phyloP scores from a whole-genome alignment of 2,888 invertebrate species.

The Glaucopsyche alexis region DNA sequence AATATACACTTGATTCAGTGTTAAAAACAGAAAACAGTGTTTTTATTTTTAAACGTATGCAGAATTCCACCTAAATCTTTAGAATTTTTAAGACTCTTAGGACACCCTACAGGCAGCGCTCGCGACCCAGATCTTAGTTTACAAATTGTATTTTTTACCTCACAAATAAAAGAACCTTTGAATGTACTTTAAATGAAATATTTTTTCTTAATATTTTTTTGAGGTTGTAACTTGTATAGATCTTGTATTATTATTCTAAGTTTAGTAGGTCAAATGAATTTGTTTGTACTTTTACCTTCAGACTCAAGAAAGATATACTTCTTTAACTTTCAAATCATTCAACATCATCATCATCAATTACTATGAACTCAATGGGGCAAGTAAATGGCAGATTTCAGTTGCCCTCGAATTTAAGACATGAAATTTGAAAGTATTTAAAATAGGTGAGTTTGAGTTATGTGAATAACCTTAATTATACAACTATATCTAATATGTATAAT shows the following conservation, averaged over 20 bases:
- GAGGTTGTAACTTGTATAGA: background rate
- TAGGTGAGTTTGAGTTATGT: no score
- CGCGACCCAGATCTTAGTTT: constrained; percentile 10
- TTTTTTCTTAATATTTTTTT: background rate
- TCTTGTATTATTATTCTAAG: background rate
- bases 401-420: no score
- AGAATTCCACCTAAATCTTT: constrained; percentile 11
- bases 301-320: no score
- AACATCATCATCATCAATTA: background rate
- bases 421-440: no score
- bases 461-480: no score
- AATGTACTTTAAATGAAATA: background rate
- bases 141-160: constrained; percentile 20
- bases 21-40: background rate
- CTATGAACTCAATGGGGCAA: no score
- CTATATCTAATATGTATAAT: no score
- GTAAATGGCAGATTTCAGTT: no score
- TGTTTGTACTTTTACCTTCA: background rate
- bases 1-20: background rate
- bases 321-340: background rate
- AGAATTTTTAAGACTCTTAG: constrained; percentile 18
- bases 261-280: background rate
- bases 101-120: background rate
- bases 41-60: constrained; percentile 1
- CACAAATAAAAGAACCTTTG: background rate